Base-by-base conservation (phyloP, 2,113 vertebrate genomes). In the Pseudorectes ferrugineus region DNA sequence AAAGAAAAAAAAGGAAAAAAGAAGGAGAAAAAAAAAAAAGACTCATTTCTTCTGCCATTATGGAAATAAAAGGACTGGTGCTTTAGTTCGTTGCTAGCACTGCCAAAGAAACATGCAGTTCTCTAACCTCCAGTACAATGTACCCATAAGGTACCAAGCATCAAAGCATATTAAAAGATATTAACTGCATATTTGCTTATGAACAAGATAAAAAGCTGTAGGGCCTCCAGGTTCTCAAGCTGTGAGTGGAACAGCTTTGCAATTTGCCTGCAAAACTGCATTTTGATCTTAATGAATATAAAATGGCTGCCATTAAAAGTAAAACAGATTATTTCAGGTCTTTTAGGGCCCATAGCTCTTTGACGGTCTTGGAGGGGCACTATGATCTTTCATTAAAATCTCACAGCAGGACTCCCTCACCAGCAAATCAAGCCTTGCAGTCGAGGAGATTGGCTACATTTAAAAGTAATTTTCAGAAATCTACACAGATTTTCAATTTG, bases 281-380 rank as follows among this genome's bases (percentile, higher is more conserved):
- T 99, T 99, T 99, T 99, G 98, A 99, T 99, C 98, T 99, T 99
- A 99, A 99, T 99, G 98, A 99, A 99, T 99, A 99, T 99, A 99
- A 99, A 99, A 99, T 99, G 99, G 98, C 98, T 98, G 98, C 99
- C 98, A 99, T 99, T 99, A 99, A 99, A 99, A 99, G 98, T 98
- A 99, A 98, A 99, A 99, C 98, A 98, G 98, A 99, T 99, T 99
- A 99, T 98, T 99, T 98, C 98, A 98, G 98, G 98, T 99, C 98
- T 99, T 99, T 98, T 98, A 99, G 98, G 98, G 98, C 98, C 98
- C 97, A 97, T 98, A 98, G 99, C 99, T 98, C 98, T 98, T 98
- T 98, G 98, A 98, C 98, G 98, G 98, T 98, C 98, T 98, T 98
- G 98, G 98, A 99, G 98, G 98, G 98, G 98, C 98, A 99, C 98